These are phyloP conservation scores for Lepidurus apus DNA, from an alignment of 1,140 invertebrate species.

Conservation along the genomic window DNA sequence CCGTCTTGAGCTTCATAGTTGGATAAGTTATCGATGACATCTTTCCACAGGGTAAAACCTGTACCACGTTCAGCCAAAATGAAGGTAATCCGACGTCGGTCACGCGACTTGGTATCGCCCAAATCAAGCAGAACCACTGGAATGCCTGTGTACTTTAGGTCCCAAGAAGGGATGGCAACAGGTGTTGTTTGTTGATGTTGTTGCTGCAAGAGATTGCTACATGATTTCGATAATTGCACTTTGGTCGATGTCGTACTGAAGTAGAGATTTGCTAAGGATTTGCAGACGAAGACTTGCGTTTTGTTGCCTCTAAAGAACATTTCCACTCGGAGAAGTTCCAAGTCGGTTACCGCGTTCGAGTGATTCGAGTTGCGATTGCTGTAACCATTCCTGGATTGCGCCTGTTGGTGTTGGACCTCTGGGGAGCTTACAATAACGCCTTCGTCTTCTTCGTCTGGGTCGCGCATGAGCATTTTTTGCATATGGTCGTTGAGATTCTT, in stretches of 20 bases:
- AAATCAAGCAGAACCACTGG: constrained; percentile 72
- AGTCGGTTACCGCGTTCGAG: constrained; percentile 51
- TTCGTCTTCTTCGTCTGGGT: constrained; percentile 28
- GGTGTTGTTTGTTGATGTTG: not conserved
- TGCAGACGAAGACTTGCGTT: constrained; percentile 63
- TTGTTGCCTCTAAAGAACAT: constrained; percentile 60
- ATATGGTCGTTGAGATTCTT: constrained; percentile 35
- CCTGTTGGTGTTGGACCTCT: not conserved
- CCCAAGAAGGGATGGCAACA: constrained; percentile 52
- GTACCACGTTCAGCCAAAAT: constrained; percentile 74
- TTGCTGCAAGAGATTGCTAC: not conserved
- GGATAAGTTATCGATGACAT: constrained; percentile 64
- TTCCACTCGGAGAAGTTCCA: constrained; percentile 69
- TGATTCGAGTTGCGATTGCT: not conserved
- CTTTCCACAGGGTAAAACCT: constrained; percentile 77
- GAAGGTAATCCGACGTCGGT: constrained; percentile 66
- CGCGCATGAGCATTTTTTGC: constrained; percentile 31
- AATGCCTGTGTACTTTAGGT: constrained; percentile 70
- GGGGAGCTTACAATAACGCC: constrained; percentile 29
- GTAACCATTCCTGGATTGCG: not conserved
- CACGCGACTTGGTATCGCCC: constrained; percentile 63
- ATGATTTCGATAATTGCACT: constrained; percentile 36
- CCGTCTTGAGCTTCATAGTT: constrained; percentile 55
- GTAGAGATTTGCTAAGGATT: constrained; percentile 72
- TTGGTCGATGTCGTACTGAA: constrained; percentile 51